phyloP scores from a whole-genome alignment of 2,797 vertebrate genomes.

The Notolabrus celidotus region DNA sequence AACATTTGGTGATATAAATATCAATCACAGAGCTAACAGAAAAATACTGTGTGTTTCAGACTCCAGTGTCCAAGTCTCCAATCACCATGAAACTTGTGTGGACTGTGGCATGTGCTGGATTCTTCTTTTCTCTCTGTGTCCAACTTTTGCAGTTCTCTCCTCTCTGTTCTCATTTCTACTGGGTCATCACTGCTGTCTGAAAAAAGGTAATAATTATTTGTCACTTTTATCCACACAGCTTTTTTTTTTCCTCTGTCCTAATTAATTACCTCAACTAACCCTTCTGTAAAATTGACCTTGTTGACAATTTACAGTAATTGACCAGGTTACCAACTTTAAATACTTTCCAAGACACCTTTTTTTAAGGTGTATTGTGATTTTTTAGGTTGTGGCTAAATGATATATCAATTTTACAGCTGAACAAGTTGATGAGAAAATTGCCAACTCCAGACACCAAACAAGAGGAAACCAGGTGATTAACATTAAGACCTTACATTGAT shows the following conservation, averaged over 20 bases:
- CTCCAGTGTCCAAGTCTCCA: neutral
- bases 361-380: neutral
- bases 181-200: neutral
- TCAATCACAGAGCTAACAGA: neutral
- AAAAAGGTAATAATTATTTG: neutral
- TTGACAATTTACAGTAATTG: neutral
- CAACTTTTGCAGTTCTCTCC: constrained; percentile 21
- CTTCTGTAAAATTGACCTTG: too few relatives aligned
- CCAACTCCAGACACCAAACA: neutral
- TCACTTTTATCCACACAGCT: too few relatives aligned
- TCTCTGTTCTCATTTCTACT: constrained; percentile 2
- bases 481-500: neutral
- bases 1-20: neutral
- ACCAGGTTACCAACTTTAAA: too few relatives aligned
- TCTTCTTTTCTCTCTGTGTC: constrained; percentile 42
- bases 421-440: neutral
- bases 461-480: neutral
- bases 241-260: neutral
- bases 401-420: neutral
- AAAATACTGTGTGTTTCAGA: constrained; percentile 13
- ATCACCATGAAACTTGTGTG: neutral
- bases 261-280: neutral
- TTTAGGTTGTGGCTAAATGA: neutral
- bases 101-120: constrained; percentile 7
- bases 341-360: neutral